Percentiles rank a stretch among this genome's conserved stretches.
These are phyloP conservation scores for Mycteria americana DNA, from an alignment of 2,797 vertebrate species.

Conservation along the genomic window DNA sequence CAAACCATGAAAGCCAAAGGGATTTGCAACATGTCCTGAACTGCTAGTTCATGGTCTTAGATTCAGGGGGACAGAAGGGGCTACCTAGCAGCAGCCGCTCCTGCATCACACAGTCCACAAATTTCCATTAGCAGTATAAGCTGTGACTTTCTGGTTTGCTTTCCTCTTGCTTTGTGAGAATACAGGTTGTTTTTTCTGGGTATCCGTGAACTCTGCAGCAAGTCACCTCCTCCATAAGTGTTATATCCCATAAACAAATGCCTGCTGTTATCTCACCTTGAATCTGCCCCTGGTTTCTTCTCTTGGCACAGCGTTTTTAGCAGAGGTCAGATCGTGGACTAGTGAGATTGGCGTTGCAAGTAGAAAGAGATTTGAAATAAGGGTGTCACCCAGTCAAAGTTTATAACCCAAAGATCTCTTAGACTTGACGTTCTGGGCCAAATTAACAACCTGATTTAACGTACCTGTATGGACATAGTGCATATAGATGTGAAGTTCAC, in stretches of 20 bases:
- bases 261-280: neutral
- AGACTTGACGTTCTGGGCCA: neutral
- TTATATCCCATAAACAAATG: neutral
- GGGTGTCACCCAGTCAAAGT: no score
- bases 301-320: neutral
- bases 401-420: neutral
- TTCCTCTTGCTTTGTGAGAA: neutral
- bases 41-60: neutral
- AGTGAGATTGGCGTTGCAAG: neutral
- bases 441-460: neutral
- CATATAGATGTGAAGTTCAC: neutral
- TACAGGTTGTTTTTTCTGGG: neutral
- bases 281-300: neutral
- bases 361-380: neutral
- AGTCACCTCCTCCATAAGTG: neutral
- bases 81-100: neutral
- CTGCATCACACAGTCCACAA: neutral
- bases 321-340: neutral
- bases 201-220: neutral
- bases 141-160: neutral
- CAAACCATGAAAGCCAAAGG: neutral
- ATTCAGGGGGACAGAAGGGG: neutral
- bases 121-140: neutral
- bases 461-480: neutral
- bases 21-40: neutral